A percentile compares a stretch with the other conserved stretches of the same genome.
Evolutionary conservation across 2,113 vertebrate species (phyloP).

Genomic region (Phrynocephalus versicolor): DNA sequence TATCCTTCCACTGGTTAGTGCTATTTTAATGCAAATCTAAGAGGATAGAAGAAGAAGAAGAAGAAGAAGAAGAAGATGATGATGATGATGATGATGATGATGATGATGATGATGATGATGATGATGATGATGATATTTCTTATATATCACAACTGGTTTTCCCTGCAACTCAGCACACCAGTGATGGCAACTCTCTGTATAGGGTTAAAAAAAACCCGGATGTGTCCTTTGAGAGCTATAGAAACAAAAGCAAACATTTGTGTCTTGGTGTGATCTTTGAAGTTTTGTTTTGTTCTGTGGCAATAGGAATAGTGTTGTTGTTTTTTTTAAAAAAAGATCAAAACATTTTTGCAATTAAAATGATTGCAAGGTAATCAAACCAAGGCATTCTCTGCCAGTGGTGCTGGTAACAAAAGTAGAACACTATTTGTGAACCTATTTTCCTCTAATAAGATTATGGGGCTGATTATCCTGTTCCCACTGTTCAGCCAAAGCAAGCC

Average conservation of each 20-base stretch:
- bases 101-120: too few species aligned
- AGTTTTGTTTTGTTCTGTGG: not conserved
- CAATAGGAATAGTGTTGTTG: not conserved
- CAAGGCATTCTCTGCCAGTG: not conserved
- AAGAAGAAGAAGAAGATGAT: too few species aligned
- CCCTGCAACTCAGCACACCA: not conserved
- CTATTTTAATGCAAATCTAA: constrained; percentile 51
- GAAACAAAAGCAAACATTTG: not conserved
- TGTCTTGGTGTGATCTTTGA: not conserved
- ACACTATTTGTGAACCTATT: constrained; percentile 49
- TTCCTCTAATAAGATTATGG: constrained; percentile 58
- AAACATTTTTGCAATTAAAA: not conserved
- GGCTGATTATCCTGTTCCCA: constrained; percentile 39
- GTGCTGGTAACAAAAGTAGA: constrained; percentile 28
- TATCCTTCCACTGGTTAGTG: constrained; percentile 24
- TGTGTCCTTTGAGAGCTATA: constrained; percentile 23
- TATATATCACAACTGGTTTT: constrained; percentile 43
- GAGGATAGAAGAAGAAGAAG: not conserved
- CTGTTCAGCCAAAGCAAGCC: constrained; percentile 17
- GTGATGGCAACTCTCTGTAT: constrained; percentile 8
- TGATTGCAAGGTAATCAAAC: not conserved
- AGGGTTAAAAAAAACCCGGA: constrained; percentile 1
- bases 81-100: too few species aligned
- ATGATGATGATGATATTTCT: too few species aligned
- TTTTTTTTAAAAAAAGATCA: constrained; percentile 5